Base-by-base conservation (phyloP, 1,140 invertebrate species). In the Pseudachorutes palmiensis region DNA sequence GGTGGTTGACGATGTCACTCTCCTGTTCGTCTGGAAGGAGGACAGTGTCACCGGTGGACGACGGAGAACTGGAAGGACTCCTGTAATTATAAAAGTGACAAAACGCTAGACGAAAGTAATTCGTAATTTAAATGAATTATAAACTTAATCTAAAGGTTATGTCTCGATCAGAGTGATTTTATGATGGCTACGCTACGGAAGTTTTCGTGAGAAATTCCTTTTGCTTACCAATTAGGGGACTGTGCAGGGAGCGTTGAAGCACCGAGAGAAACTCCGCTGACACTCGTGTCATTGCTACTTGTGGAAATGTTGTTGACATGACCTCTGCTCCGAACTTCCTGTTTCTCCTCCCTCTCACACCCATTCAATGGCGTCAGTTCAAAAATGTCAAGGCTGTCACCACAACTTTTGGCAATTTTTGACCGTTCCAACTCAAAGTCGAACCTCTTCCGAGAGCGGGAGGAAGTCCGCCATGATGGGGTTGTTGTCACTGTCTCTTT, bases 1-100 rank as follows among this genome's bases (percentile, higher is more conserved):
- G 55, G 24, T 58, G 55, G 55, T 24, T 58, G 55, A 9, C 28
- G 12, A 58, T 9, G 55, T 29, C 36, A 45, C n/a, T n/a, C n/a
- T n/a, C n/a, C n/a, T n/a, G n/a, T n/a, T n/a, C n/a, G n/a, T 45
- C 9, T 12, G 19, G 36, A 9, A 19, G 36, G 36, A 12, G 9
- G 36, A 55, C 51, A 5, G 51, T 16, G 24, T 12, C 51, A 55
- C 24, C 51, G 24, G 12, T 16, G 24, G 12, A 16, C 24, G 51
- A 14, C 51, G 5, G 24, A 19, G 67, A 69, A 61, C 67, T 65
- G 16, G 70, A 31, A 63, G 65, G 70, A 67, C 65, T 72, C 67
- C 70, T 72, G 36, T 24, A 69, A n/a, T n/a, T n/a, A n/a, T n/a
- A n/a, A n/a, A n/a, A n/a, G n/a, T n/a, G n/a, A n/a, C n/a, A n/a